These are phyloP conservation scores for Leptinotarsa undecemlineata DNA, from an alignment of 1,140 invertebrate genomes.

Conservation along the genomic window DNA sequence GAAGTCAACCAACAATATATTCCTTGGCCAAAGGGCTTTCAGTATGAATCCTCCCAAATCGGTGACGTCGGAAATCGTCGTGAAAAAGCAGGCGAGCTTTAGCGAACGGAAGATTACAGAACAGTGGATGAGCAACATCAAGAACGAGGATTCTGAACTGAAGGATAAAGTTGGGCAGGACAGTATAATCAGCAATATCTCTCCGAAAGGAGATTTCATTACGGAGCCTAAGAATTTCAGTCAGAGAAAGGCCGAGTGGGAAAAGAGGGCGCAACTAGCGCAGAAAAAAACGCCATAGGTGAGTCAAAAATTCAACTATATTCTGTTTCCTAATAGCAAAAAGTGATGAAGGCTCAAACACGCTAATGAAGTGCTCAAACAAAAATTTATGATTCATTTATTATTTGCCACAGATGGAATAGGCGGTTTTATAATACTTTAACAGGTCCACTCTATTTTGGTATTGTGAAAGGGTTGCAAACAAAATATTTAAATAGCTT, in stretches of 20 bases:
- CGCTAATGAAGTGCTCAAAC: no score
- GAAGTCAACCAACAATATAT: conserved; percentile 39
- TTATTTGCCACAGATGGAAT: no score
- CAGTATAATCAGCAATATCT: conserved; percentile 44
- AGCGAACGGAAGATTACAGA: conserved; percentile 46
- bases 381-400: no score
- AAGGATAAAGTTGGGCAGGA: conserved; percentile 36
- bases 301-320: not conserved
- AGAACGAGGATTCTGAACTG: conserved; percentile 37
- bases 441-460: no score
- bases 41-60: conserved; percentile 42
- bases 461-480: no score
- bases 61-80: conserved; percentile 31
- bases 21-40: conserved; percentile 43
- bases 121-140: conserved; percentile 43
- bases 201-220: conserved; percentile 50
- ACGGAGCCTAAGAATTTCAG: conserved; percentile 68
- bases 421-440: no score
- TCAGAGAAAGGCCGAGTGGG: conserved; percentile 75
- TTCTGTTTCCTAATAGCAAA: no score
- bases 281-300: conserved; percentile 50
- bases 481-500: no score
- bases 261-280: conserved; percentile 70
- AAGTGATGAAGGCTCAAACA: no score
- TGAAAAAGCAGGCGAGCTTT: conserved; percentile 45